Evolutionary conservation across 2,888 invertebrate species (phyloP), one percentile per base, ranked within the genome.

Genomic region (Scelioninae gen. 1): DNA sequence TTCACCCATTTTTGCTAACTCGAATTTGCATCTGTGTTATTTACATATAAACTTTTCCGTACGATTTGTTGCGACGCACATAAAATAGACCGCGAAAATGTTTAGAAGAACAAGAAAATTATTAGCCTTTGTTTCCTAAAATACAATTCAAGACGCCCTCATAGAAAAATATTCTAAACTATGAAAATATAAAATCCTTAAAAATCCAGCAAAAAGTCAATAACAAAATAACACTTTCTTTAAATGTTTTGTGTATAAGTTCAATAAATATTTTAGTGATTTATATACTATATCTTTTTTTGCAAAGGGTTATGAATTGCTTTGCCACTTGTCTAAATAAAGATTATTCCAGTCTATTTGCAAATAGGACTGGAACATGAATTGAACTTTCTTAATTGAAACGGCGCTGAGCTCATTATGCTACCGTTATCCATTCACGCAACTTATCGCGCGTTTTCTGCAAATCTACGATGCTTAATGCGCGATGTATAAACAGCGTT

Each of bases 381-480:
- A 78, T 65, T 63, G 69, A 65, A 78, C 63, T 71, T 71, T 78
- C 58, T 72, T 72, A 79, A 72, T 72, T 72, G 72, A 72, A 79
- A 66, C 49, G 56, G 43, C 66, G 45, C 53, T 66, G 53, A 56
- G 62, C 68, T 63, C 80, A 80, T 75, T 74, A 68, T 5, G 68
- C 60, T 68, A 75, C 65, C 74, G 77, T 83, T 71, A 76, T 71
- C 58, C 60, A 76, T 79, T 83, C 79, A 76, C 76, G 60, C 76
- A 76, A 75, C 58, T 79, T 62, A 75, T 51, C 34, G 62, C 83
- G 58, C 76, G 53, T 79, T 79, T 83, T 82, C 82, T 69, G 56
- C 51, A 60, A 75, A 83, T 68, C 74, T 32, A 31, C 49, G 31
- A 29, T 63, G 49, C 32, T 72, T 47, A 47, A 75, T 69, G 71